Evolutionary conservation across 2,113 vertebrate species (phyloP).

Genomic region (Calidris pygmaea): DNA sequence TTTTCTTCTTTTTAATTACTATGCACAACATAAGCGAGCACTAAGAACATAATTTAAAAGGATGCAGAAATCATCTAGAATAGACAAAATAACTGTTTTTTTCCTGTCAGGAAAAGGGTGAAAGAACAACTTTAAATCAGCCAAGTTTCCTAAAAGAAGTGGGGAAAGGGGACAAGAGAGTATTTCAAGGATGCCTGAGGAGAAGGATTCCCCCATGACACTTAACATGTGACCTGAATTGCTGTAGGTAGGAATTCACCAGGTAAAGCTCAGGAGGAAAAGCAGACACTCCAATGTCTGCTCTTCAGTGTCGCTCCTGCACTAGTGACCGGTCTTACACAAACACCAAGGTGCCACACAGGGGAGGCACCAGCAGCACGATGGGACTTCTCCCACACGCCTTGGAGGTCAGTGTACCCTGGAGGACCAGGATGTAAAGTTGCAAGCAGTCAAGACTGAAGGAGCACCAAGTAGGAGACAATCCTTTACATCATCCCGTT

Average conservation of each 20-base stretch:
- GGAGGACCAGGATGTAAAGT: neutral
- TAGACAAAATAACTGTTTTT: neutral
- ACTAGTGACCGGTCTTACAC: fast-evolving
- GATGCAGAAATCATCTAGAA: neutral
- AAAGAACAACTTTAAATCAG: neutral
- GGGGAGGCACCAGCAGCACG: neutral
- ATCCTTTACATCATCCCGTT: neutral
- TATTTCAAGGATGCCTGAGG: neutral
- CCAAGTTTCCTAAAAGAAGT: neutral
- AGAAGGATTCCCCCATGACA: neutral
- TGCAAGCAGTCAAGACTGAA: neutral
- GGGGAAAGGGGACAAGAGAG: neutral
- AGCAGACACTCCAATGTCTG: neutral
- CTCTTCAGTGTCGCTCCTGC: fast-evolving
- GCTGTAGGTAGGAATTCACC: neutral
- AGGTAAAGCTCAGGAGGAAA: neutral
- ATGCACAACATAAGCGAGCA: neutral
- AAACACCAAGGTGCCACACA: neutral
- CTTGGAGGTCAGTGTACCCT: fast-evolving
- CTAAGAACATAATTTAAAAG: neutral
- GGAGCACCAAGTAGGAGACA: neutral
- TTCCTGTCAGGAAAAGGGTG: neutral
- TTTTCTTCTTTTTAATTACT: neutral
- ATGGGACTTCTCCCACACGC: fast-evolving
- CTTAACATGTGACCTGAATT: neutral